Percentiles rank a stretch among this genome's conserved stretches.
Conservation (phyloP, 2,113 vertebrate genomes). For the Gambusia affinis region DNA sequence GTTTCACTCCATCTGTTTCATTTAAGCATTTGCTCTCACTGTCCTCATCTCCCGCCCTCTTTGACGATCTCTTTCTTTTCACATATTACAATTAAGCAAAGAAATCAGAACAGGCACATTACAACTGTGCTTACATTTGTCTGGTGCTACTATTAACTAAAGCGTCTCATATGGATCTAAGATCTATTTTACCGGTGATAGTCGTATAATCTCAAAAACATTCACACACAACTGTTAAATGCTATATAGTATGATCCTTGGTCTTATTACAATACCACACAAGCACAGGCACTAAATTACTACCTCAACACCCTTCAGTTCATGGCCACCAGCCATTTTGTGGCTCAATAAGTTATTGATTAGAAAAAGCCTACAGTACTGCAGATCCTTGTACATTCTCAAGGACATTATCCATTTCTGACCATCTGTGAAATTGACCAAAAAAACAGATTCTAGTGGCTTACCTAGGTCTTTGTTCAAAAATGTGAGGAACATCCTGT, state of each 20-base stretch:
- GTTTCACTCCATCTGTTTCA: slow-evolving; percentile 61
- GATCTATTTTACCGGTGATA: neutral
- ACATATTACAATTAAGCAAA: slow-evolving; percentile 12
- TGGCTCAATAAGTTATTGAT: slow-evolving; percentile 41
- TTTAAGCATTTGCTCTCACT: slow-evolving; percentile 24
- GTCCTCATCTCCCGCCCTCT: slow-evolving; percentile 18
- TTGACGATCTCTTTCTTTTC: slow-evolving; percentile 1
- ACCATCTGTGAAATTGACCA: slow-evolving; percentile 4
- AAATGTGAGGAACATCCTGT: neutral
- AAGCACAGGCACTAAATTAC: neutral
- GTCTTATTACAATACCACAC: neutral
- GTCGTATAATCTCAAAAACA: neutral
- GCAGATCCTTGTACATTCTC: slow-evolving; percentile 5
- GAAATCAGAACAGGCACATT: neutral
- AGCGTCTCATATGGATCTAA: neutral
- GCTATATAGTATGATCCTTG: neutral
- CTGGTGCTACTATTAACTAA: neutral
- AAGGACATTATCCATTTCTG: slow-evolving; percentile 6
- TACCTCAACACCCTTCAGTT: slow-evolving; percentile 11
- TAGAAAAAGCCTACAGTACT: slow-evolving; percentile 16
- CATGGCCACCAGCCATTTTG: slow-evolving; percentile 17
- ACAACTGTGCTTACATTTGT: neutral
- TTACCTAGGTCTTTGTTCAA: neutral
- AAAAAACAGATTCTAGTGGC: neutral
- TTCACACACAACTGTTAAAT: neutral